Conservation (phyloP, 1,140 invertebrate species). For the Melitaea cinxia region DNA sequence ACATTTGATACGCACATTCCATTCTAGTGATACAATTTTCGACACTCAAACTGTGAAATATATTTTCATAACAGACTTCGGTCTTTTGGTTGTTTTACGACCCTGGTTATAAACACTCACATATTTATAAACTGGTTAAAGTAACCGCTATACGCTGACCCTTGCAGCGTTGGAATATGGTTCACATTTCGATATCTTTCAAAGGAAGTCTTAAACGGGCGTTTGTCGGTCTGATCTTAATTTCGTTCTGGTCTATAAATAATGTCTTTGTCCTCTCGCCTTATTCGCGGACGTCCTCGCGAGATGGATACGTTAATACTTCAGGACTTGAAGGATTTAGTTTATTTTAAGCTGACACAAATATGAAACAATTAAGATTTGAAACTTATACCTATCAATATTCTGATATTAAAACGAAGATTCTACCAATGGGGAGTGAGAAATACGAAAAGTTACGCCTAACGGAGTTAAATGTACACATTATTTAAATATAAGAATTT, state of each 20-base stretch:
- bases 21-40: slow-evolving; percentile 15
- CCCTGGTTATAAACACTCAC: slow-evolving; percentile 24
- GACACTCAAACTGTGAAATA: slow-evolving; percentile 21
- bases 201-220: slow-evolving; percentile 31
- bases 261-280: neutral
- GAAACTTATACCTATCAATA: too few relatives aligned
- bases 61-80: slow-evolving; percentile 37
- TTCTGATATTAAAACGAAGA: too few relatives aligned
- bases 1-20: slow-evolving; percentile 5
- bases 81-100: slow-evolving; percentile 38
- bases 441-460: too few relatives aligned
- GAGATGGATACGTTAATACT: neutral
- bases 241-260: slow-evolving; percentile 20
- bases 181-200: neutral
- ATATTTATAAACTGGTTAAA: slow-evolving; percentile 24
- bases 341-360: neutral
- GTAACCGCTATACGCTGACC: slow-evolving; percentile 6
- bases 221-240: slow-evolving; percentile 32
- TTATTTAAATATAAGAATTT: too few relatives aligned
- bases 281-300: neutral
- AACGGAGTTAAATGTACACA: too few relatives aligned
- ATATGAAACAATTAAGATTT: neutral
- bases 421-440: too few relatives aligned
- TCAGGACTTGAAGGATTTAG: neutral
- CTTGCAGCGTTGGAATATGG: slow-evolving; percentile 19